These are phyloP conservation scores for Acanthurus lineatus DNA, from an alignment of 2,797 vertebrate genomes.

Conservation along the genomic window DNA sequence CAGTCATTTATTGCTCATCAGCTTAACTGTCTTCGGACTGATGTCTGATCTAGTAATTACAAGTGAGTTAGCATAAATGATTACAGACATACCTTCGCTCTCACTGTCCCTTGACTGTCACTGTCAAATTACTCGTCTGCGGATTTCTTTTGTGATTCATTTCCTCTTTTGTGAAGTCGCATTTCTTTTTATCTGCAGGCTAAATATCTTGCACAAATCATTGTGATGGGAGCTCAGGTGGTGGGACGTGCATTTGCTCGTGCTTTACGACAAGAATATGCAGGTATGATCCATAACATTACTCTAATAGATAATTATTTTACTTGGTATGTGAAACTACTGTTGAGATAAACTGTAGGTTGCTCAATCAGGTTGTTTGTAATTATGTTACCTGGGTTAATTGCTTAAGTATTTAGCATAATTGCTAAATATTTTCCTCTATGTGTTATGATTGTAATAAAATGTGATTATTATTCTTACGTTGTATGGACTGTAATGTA, in stretches of 20 bases:
- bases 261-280: constrained; percentile 93
- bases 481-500: too few species aligned
- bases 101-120: neutral
- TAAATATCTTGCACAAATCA: constrained; percentile 95
- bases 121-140: neutral
- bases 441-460: too few species aligned
- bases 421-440: too few species aligned
- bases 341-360: neutral
- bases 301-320: rapidly evolving
- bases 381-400: too few species aligned
- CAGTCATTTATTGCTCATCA: neutral
- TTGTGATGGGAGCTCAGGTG: constrained; percentile 96
- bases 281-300: constrained; percentile 83
- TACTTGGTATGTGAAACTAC: neutral
- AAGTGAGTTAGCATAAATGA: neutral
- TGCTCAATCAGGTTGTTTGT: too few species aligned
- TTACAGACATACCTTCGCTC: neutral
- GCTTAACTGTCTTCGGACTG: neutral
- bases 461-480: too few species aligned
- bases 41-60: neutral
- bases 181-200: constrained; percentile 83
- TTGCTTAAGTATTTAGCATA: too few species aligned
- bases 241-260: constrained; percentile 94
- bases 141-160: neutral
- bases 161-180: neutral